Percentiles rank a stretch among this genome's conserved stretches.
These are phyloP conservation scores for Leptinotarsa undecemlineata DNA, from an alignment of 1,140 invertebrate species.

Conservation along the genomic window DNA sequence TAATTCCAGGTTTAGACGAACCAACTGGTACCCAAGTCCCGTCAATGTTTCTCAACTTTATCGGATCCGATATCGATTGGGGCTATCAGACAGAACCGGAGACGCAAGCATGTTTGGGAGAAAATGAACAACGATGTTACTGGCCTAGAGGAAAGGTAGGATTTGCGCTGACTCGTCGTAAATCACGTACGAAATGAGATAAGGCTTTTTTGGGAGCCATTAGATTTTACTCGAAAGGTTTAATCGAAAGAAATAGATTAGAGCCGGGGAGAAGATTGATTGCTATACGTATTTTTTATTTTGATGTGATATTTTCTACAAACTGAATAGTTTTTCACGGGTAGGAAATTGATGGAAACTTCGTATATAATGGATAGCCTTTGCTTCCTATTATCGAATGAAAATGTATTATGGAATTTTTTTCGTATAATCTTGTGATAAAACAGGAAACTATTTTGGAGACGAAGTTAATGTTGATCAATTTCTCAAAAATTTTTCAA, in stretches of 20 bases:
- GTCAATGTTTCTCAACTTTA: conserved; percentile 83
- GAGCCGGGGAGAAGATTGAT: neutral
- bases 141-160: conserved; percentile 81
- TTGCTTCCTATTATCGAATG: too few species aligned
- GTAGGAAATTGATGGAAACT: too few species aligned
- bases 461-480: too few species aligned
- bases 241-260: conserved; percentile 11
- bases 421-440: too few species aligned
- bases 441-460: too few species aligned
- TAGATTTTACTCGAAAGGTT: neutral
- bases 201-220: neutral
- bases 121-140: conserved; percentile 73
- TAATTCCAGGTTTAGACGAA: conserved; percentile 69
- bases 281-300: neutral
- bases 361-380: too few species aligned
- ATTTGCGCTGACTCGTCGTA: neutral
- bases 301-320: too few species aligned
- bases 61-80: conserved; percentile 85
- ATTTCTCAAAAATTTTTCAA: too few species aligned
- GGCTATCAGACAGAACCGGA: conserved; percentile 85
- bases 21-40: conserved; percentile 83
- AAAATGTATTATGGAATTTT: too few species aligned
- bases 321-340: too few species aligned
- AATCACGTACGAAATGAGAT: conserved; percentile 10
- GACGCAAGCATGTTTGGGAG: conserved; percentile 76